Base-by-base conservation (phyloP, 2,113 vertebrate species). In the Gopherus evgoodei region DNA sequence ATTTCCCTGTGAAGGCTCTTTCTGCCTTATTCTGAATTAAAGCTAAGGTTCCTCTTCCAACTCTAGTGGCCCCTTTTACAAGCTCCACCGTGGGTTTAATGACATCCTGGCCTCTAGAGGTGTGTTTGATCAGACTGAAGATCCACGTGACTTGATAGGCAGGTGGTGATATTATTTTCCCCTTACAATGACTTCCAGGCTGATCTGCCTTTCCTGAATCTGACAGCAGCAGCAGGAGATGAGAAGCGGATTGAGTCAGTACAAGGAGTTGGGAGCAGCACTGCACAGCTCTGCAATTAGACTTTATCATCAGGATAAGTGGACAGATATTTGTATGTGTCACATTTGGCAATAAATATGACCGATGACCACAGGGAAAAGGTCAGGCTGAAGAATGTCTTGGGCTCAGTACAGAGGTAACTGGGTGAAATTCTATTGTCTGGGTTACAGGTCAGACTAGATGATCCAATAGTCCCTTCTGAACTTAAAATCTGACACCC, bases 261-360 rank as follows among this genome's bases (percentile, higher is more conserved):
- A 6, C 79, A 84, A 86, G 62, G 85, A 57, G 53, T 19, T 0
- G 0, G n/a, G 42, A 27, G 38, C 21, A 25, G 38, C 0, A 11
- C 56, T 80, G 52, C 38, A 79, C 57, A 24, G 3, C 29, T 1
- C 57, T 3, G 11, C 31, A 79, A 6, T 57, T 44, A 47, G 25
- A 50, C 31, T 80, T 94, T 62, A 27, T 86, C 93, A 12, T 79
- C 27, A 31, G 62, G 24, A 11, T 84, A 80, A 90, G 24, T 47
- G 56, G 50, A 83, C 21, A 82, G 72, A 54, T 24, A 50, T 24
- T 50, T 1, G n/a, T 7, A 78, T 0, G 2, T 89, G 87, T 91
- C 0, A 0, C 83, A 42, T 52, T 80, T 52, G 49, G 72, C 0
- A 0, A 75, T 87, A 90, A 96, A 95, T 81, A 89, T 65, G 14